Conservation (phyloP, 1,140 invertebrate species). For the Coelopa frigida region DNA sequence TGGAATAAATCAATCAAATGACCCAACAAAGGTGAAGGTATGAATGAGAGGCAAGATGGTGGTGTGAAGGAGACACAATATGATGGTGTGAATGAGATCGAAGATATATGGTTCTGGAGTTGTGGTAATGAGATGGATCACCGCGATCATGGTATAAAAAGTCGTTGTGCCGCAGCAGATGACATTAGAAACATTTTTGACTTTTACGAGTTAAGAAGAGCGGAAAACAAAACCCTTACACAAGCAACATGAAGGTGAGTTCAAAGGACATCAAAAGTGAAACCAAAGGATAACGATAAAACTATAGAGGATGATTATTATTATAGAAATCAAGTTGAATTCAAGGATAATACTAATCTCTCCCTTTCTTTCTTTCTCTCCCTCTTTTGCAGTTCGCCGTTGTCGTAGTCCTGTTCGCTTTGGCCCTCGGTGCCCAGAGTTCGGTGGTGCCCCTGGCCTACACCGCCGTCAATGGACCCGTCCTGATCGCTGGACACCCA, state of each 20-base stretch:
- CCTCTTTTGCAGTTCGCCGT: constrained; percentile 34
- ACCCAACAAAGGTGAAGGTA: no score
- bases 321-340: no score
- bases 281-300: background rate
- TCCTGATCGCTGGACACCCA: background rate
- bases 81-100: no score
- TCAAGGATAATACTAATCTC: constrained; percentile 1
- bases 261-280: background rate
- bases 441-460: constrained; percentile 28
- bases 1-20: background rate
- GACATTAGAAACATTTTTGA: constrained; percentile 39
- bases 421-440: constrained; percentile 34
- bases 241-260: constrained; percentile 43
- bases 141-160: constrained; percentile 28
- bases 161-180: constrained; percentile 15
- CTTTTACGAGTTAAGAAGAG: constrained; percentile 26
- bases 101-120: background rate
- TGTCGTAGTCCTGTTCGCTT: constrained; percentile 44
- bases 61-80: no score
- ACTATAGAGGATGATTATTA: background rate
- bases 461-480: background rate
- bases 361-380: background rate
- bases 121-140: background rate
- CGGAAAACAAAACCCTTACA: constrained; percentile 8
- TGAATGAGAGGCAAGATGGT: no score